Conservation (phyloP, 2,797 vertebrate genomes). For the Odontamblyopus lacepedii region DNA sequence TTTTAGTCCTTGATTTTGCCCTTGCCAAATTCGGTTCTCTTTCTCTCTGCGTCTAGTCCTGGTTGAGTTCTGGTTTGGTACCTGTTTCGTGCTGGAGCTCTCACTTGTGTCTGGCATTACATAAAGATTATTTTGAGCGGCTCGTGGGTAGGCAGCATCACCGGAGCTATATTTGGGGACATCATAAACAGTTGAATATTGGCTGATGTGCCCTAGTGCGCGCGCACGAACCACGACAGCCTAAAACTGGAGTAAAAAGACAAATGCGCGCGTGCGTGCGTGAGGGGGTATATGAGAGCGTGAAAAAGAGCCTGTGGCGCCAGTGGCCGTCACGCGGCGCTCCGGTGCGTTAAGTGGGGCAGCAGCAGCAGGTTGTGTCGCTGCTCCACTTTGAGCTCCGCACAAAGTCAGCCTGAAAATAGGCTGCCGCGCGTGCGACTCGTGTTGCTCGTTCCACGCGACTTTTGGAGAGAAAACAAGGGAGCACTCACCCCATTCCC, state of each 20-base stretch:
- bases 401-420: conserved; percentile 4
- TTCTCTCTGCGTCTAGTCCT: neutral
- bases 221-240: neutral
- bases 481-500: conserved; percentile 87
- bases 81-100: neutral
- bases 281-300: neutral
- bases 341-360: conserved; percentile 65
- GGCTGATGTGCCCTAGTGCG: conserved; percentile 1
- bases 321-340: conserved; percentile 53
- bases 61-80: neutral
- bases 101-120: conserved; percentile 1
- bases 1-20: conserved; percentile 2
- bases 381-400: conserved; percentile 57
- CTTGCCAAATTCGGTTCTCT: neutral
- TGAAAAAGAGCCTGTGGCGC: conserved; percentile 71
- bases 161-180: conserved; percentile 16
- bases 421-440: neutral
- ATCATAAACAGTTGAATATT: conserved; percentile 12
- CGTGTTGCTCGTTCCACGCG: neutral
- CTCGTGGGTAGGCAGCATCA: conserved; percentile 12
- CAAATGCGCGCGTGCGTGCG: conserved; percentile 19
- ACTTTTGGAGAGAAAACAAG: neutral
- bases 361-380: conserved; percentile 73
- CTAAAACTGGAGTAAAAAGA: conserved; percentile 5
- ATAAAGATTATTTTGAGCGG: conserved; percentile 8